Evolutionary conservation across 2,113 vertebrate genomes (phyloP).

Genomic region (Tragelaphus imberbis): DNA sequence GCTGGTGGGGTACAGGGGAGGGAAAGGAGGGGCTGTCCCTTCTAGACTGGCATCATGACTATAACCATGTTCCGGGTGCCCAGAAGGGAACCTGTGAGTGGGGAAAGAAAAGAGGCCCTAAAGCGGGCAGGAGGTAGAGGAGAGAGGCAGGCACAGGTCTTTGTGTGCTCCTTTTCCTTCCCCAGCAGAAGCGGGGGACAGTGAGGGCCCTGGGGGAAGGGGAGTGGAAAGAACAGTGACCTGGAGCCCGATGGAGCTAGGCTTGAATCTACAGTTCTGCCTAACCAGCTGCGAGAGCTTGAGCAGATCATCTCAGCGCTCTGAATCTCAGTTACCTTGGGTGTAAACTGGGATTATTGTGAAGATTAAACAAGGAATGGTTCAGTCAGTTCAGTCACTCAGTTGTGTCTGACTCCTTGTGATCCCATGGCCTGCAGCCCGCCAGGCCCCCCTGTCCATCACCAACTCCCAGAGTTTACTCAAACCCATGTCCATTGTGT

Average conservation of each 20-base stretch:
- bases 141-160: background rate
- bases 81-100: background rate
- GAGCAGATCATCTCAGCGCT: background rate
- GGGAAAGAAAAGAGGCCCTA: background rate
- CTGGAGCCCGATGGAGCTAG: background rate
- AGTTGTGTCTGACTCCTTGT: accelerated
- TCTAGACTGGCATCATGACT: background rate
- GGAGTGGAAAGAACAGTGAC: background rate
- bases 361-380: background rate
- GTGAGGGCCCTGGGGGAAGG: too few relatives aligned
- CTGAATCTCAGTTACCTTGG: background rate
- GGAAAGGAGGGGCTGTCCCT: too few relatives aligned
- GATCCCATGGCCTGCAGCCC: accelerated
- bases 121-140: background rate
- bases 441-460: background rate
- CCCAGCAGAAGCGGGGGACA: background rate
- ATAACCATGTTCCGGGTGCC: background rate
- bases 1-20: background rate
- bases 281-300: background rate
- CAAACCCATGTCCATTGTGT: too few relatives aligned
- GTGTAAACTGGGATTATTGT: background rate
- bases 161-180: background rate
- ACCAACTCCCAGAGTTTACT: background rate
- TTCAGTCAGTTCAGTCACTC: background rate
- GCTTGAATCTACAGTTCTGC: background rate